Evolutionary conservation across 2,797 vertebrate genomes (phyloP).

Genomic region (Fistularia commersonii): DNA sequence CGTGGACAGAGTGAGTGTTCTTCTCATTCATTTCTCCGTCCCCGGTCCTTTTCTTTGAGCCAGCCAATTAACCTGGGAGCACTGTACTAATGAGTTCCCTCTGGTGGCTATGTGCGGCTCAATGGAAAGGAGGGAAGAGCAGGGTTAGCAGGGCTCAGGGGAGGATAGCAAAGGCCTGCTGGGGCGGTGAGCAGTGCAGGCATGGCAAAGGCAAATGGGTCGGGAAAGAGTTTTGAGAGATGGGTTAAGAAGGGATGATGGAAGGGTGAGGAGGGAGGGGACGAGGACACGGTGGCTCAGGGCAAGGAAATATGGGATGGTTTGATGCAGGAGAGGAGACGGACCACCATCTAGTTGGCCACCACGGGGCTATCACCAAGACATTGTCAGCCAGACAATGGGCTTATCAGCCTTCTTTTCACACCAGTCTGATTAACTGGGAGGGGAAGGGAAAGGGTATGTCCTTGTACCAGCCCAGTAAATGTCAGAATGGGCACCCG

Average conservation of each 20-base stretch:
- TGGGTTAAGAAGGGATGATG: not conserved
- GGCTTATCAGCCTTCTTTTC: conserved; percentile 93
- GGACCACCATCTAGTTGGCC: conserved; percentile 75
- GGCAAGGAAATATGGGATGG: conserved; percentile 56
- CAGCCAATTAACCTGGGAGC: conserved; percentile 87
- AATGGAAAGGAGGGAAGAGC: conserved; percentile 70
- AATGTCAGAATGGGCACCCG: conserved; percentile 85
- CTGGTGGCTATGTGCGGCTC: conserved; percentile 84
- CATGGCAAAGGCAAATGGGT: conserved; percentile 48
- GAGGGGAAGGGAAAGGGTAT: conserved; percentile 83
- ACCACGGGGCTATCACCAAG: conserved; percentile 82
- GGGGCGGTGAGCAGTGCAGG: conserved; percentile 27
- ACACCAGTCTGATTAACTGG: conserved; percentile 94
- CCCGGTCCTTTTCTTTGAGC: conserved; percentile 74
- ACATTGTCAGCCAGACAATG: conserved; percentile 93
- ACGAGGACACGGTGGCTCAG: conserved; percentile 30
- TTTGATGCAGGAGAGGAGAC: conserved; percentile 59
- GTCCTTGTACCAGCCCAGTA: conserved; percentile 87
- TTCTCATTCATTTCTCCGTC: conserved; percentile 70
- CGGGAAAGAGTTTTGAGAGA: no score
- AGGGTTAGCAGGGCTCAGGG: conserved; percentile 52
- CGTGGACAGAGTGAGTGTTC: conserved; percentile 71
- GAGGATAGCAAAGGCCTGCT: conserved; percentile 41
- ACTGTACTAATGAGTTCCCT: conserved; percentile 86
- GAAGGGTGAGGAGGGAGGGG: conserved; percentile 34